Percentiles rank a stretch among this genome's conserved stretches.
phyloP scores from a whole-genome alignment of 2,888 invertebrate species.

The Hydroisotoma schaefferi region DNA sequence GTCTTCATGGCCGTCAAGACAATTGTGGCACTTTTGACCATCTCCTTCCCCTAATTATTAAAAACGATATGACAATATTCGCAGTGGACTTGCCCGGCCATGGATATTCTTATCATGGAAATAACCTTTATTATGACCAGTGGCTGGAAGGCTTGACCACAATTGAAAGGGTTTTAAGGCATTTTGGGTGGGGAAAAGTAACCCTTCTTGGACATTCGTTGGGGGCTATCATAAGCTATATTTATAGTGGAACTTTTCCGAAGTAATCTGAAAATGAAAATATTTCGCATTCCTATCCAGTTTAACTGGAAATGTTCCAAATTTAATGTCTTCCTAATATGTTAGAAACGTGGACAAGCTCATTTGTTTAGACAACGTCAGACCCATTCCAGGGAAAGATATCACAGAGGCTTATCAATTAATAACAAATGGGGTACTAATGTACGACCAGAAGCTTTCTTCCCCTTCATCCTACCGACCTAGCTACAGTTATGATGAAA shows the following conservation, averaged over 20 bases:
- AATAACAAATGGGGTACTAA: conserved; percentile 21
- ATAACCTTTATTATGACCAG: conserved; percentile 33
- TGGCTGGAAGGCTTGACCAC: conserved; percentile 33
- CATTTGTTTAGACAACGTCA: conserved; percentile 40
- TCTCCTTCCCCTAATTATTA: conserved; percentile 34
- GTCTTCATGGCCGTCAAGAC: conserved; percentile 47
- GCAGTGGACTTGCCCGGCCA: conserved; percentile 46
- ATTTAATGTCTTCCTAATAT: conserved; percentile 4
- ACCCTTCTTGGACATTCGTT: conserved; percentile 42
- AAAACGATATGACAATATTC: conserved; percentile 10
- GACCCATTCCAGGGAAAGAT: conserved; percentile 22
- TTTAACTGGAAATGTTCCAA: background rate
- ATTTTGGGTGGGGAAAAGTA: conserved; percentile 43
- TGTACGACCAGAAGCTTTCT: conserved; percentile 33
- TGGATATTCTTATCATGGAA: conserved; percentile 37
- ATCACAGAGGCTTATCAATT: conserved; percentile 23
- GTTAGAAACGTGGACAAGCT: conserved; percentile 36
- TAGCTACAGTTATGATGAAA: conserved; percentile 35
- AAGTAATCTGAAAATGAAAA: conserved; percentile 28
- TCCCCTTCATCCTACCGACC: conserved; percentile 3
- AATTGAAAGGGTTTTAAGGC: conserved; percentile 24
- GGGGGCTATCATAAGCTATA: conserved; percentile 36
- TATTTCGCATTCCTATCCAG: background rate
- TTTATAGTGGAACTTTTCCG: conserved; percentile 39
- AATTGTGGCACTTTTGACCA: conserved; percentile 45